Base-by-base conservation (phyloP, 23 tunicate species). In the Clavelina lepadiformis region DNA sequence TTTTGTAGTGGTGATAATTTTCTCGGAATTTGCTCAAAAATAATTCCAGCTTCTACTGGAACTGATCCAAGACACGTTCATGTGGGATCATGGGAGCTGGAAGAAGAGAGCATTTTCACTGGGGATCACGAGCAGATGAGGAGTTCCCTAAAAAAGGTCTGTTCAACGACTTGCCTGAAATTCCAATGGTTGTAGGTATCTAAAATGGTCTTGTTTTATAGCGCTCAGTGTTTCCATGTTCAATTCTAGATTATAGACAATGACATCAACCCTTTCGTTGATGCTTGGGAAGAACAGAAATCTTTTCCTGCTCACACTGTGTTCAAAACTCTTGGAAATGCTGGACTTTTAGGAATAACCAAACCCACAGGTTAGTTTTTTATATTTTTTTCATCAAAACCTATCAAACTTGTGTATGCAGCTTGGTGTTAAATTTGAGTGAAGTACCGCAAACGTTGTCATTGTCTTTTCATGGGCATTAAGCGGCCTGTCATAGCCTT, bases 251-350 rank as follows among this genome's bases (percentile, higher is more conserved):
- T 93, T 35, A 94, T 94, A 38, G 92, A 86, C 6, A 72, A 68
- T n/a, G 95, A 94, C 28, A 94, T 94, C 28, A 94, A 94, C 55
- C 99, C 99, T 24, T 79, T 80, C 52, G 91, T 86, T 46, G 91
- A 86, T 54, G 84, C 82, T 31, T 94, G 99, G 99, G 99, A 94
- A 38, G 88, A 73, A 26, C 38, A 71, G 32, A 66, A 76, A 49
- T 29, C 15, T 1, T 86, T 80, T 60, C 99, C 99, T 0, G 94
- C 88, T 44, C 99, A 86, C 51, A 73, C 73, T 11, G 84, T 94
- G 22, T 86, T 94, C 56, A 94, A 94, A 64, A 80, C 75, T 6
- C 36, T 94, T 29, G 99, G 99, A 0, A 57, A 53, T 27, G 83
- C 95, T 25, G 99, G 99, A 3, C 81, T 94, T 35, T 77, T 94